Base-by-base conservation (phyloP, 1,140 invertebrate species). In the Trichonephila inaurata region DNA sequence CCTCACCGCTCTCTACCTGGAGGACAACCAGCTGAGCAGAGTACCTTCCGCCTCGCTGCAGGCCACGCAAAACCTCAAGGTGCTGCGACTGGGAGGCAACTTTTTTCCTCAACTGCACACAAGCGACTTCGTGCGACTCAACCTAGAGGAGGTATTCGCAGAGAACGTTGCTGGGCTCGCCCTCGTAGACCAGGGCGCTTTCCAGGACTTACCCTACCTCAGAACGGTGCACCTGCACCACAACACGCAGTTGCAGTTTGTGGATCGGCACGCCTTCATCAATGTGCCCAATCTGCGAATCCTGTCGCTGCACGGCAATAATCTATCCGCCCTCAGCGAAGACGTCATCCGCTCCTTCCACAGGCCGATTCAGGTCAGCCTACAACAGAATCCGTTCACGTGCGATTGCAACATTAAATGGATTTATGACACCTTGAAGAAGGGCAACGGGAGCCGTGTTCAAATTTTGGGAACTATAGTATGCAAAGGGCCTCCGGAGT, bases 41-140 rank as follows among this genome's bases (percentile, higher is more conserved):
- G 94, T 95, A 24, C 95, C 95, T 3, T 95, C 95, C 10, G 64
- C 94, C 10, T 94, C 95, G 1, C 93, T 95, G 1, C 69, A 14
- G 6, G 94, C 94, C 61, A 83, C 95, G 16, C 95, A 94, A 89
- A 72, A 97, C 94, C 96, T 99, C 51, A 96, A 98, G 81, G 97
- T 97, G 94, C 96, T 99, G 91, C 98, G 98, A 95, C 96, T 99
- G 3, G 97, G 98, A 62, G 97, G 97, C 88, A 99, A 99, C 95
- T 96, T 97, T n/a, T 95, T 98, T 1, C 97, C 89, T 10, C 95
- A 95, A 77, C 91, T 96, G 12, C 94, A 95, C 40, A 94, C 94
- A 0, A 94, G 95, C 5, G 95, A 95, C 86, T 96, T 96, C 88
- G 90, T 94, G 4, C 94, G 95, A 51, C 91, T 96, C 16, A 95